These are phyloP conservation scores for Karalla daura DNA, from an alignment of 2,797 vertebrate species.

Conservation along the genomic window DNA sequence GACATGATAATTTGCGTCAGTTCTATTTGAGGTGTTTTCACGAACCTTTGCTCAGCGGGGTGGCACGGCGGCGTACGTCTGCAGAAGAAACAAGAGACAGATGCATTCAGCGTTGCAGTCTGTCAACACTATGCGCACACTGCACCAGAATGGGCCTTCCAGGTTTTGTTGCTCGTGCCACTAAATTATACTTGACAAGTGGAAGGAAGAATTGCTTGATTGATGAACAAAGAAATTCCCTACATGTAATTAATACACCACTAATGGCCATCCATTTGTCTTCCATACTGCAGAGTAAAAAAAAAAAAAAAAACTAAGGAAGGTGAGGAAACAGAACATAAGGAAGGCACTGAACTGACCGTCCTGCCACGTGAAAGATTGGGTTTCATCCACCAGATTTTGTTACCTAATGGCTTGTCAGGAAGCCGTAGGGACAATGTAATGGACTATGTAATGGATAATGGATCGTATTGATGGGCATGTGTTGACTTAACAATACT, in stretches of 20 bases:
- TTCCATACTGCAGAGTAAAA: conserved; percentile 60
- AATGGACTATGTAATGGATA: conserved; percentile 81
- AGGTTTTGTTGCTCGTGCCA: conserved; percentile 76
- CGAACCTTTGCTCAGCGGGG: conserved; percentile 77
- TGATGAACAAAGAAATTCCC: conserved; percentile 85
- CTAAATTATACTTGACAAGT: conserved; percentile 83
- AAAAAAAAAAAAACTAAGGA: conserved; percentile 52
- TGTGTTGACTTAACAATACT: conserved; percentile 76
- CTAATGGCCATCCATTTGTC: conserved; percentile 83
- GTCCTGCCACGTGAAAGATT: conserved; percentile 63
- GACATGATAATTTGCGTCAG: conserved; percentile 79
- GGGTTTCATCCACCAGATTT: conserved; percentile 72
- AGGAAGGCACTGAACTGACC: conserved; percentile 71
- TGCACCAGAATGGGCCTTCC: conserved; percentile 58
- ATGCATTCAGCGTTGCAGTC: conserved; percentile 72
- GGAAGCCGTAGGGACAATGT: conserved; percentile 74
- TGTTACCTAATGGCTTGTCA: conserved; percentile 78
- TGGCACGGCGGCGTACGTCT: conserved; percentile 47
- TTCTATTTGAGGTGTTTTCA: conserved; percentile 78
- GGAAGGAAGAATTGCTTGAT: conserved; percentile 78
- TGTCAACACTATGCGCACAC: conserved; percentile 71
- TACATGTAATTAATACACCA: conserved; percentile 88
- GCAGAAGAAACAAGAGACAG: conserved; percentile 70
- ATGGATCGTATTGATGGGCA: conserved; percentile 75
- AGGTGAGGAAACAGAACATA: conserved; percentile 66